A percentile compares a stretch with the other conserved stretches of the same genome.
phyloP scores from a whole-genome alignment of 2,113 vertebrate genomes.

The Leptosomus discolor region DNA sequence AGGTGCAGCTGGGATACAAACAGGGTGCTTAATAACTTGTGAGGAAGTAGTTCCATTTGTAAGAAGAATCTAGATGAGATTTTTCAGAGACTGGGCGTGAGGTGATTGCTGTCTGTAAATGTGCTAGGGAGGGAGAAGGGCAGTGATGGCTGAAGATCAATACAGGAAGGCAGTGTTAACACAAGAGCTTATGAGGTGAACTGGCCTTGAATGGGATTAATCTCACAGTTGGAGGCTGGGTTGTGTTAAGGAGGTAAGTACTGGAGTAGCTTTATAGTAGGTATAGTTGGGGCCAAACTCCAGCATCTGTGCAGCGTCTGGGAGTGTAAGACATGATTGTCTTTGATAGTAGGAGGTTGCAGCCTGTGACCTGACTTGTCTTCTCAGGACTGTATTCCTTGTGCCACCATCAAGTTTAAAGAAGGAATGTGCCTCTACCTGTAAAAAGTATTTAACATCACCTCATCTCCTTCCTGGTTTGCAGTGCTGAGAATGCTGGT shows the following conservation, averaged over 20 bases:
- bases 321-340: neutral
- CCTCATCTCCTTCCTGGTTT: neutral
- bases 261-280: neutral
- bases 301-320: neutral
- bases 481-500: neutral
- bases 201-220: neutral
- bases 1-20: neutral
- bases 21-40: neutral
- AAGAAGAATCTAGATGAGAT: neutral
- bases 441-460: neutral
- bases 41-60: neutral
- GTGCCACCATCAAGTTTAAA: neutral
- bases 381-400: neutral
- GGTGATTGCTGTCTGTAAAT: neutral
- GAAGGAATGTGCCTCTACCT: fast-evolving
- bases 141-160: fast-evolving
- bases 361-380: neutral
- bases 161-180: neutral
- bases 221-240: neutral
- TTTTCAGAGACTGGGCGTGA: neutral
- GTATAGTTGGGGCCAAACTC: neutral
- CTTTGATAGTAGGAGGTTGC: neutral
- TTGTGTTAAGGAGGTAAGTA: neutral
- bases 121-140: neutral
- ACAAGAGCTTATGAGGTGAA: neutral